These are phyloP conservation scores for Baronia brevicornis DNA, from an alignment of 2,888 invertebrate species.

Conservation along the genomic window DNA sequence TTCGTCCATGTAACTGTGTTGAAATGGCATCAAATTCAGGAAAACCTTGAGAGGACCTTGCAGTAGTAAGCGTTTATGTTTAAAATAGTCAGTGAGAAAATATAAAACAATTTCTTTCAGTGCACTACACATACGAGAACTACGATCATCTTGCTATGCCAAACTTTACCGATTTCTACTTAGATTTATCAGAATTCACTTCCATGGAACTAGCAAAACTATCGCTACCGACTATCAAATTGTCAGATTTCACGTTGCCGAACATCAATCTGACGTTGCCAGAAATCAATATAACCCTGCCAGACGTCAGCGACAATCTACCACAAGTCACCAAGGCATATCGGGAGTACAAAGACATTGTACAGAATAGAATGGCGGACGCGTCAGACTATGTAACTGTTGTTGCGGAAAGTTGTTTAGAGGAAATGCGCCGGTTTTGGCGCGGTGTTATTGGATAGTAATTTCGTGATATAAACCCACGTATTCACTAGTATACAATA, in stretches of 20 bases:
- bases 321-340: constrained; percentile 52
- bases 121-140: constrained; percentile 68
- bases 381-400: constrained; percentile 69
- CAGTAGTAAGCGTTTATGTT: too few species aligned
- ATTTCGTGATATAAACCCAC: constrained; percentile 1
- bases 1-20: too few species aligned
- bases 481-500: too few species aligned
- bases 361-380: constrained; percentile 66
- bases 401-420: constrained; percentile 69
- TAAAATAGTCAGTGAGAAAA: constrained; percentile 4
- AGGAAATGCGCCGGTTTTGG: constrained; percentile 61
- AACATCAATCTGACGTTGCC: constrained; percentile 27
- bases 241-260: constrained; percentile 39
- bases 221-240: constrained; percentile 36
- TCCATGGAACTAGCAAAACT: constrained; percentile 35
- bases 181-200: constrained; percentile 55
- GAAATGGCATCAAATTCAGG: too few species aligned
- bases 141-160: constrained; percentile 56
- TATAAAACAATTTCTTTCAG: constrained; percentile 50
- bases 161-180: constrained; percentile 62
- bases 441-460: constrained; percentile 47
- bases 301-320: constrained; percentile 46
- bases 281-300: constrained; percentile 31
- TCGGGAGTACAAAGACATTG: constrained; percentile 58
- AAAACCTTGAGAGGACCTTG: too few species aligned